Base-by-base conservation (phyloP, 2,888 invertebrate genomes). In the Drosophila paramelanica region DNA sequence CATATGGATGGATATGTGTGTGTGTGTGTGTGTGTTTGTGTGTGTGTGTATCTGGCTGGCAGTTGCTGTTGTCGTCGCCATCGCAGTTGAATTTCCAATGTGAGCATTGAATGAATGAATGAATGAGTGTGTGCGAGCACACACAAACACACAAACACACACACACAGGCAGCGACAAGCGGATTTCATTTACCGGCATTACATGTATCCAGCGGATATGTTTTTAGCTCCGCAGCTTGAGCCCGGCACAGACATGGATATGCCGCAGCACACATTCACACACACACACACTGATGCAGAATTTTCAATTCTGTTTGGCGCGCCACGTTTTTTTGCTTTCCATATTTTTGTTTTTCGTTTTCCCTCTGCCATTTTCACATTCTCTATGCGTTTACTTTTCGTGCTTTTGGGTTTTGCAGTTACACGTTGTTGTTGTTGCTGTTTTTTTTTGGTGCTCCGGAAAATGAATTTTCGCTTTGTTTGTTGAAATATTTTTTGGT, bases 121-220 rank as follows among this genome's bases (percentile, higher is more conserved):
- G 73, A 60, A 65, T 59, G 56, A 45, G 55, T 62, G 57, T 53
- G 70, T 53, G 36, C 53, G 10, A 8, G 4, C 31, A 52, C 55
- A 45, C 52, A 60, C 47, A 50, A 45, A 51, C 51, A 27, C 51
- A 45, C 41, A 66, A 14, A 43, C 23, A 41, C 42, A 53, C 38
- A 53, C 36, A 68, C 31, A 43, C n/a, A 27, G 59, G 46, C 68
- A 85, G 88, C 85, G 86, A 82, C 73, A 80, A 85, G 89, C 88
- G 89, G 85, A 89, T 86, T 88, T 89, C 85, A 89, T 89, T 84
- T 85, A 85, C 89, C 89, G 89, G 88, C 88, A 89, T 88, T 89
- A 88, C 85, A 89, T 86, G 86, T 88, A 86, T 86, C 89, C 85
- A 77, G 74, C 74, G 87, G 78, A 89, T 83, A 89, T 78, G 83